Conservation (phyloP, 1,140 invertebrate species). For the Ceratina australensis region DNA sequence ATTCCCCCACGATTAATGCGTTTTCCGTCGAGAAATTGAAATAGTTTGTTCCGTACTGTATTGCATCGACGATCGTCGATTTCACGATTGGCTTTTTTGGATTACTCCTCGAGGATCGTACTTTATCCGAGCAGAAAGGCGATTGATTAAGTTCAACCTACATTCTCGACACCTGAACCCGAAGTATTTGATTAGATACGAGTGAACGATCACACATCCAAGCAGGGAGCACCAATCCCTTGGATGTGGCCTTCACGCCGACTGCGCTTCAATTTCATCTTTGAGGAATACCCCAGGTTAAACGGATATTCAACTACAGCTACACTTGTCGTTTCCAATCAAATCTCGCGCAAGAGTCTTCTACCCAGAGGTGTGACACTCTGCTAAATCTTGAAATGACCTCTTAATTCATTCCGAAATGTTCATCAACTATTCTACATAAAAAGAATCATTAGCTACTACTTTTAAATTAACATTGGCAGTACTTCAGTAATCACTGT, state of each 20-base stretch:
- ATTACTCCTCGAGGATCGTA: background rate
- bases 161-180: conserved; percentile 18
- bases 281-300: background rate
- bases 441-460: too few relatives aligned
- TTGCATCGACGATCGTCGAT: background rate
- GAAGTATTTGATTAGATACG: conserved; percentile 25
- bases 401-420: too few relatives aligned
- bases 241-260: background rate
- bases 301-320: background rate
- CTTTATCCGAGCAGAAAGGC: background rate
- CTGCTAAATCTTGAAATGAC: too few relatives aligned
- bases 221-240: background rate
- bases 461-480: too few relatives aligned
- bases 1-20: background rate
- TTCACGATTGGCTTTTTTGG: background rate
- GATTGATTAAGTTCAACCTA: conserved; percentile 35
- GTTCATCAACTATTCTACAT: background rate
- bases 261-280: conserved; percentile 24
- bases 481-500: too few relatives aligned
- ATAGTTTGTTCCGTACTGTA: background rate
- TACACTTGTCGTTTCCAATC: too few relatives aligned
- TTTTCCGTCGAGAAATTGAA: background rate
- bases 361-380: too few relatives aligned
- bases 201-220: conserved; percentile 3
- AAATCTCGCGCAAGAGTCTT: too few relatives aligned